Evolutionary conservation across 2,797 vertebrate genomes (phyloP).

Genomic region (Paratrypauchen microcephalus): DNA sequence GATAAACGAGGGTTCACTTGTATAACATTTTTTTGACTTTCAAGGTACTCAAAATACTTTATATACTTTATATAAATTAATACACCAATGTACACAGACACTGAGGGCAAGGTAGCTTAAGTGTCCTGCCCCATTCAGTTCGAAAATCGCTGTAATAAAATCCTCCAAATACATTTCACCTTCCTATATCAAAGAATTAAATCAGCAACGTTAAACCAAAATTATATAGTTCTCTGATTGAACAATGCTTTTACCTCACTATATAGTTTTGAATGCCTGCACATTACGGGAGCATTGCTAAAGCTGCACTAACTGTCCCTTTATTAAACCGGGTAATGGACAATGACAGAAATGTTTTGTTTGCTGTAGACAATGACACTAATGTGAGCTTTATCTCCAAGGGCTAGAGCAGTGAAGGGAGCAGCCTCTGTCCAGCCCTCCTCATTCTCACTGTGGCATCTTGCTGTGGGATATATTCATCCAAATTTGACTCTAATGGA

Average conservation of each 20-base stretch:
- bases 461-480: conserved; percentile 67
- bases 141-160: neutral
- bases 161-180: neutral
- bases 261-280: neutral
- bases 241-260: neutral
- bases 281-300: neutral
- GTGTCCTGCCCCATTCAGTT: neutral
- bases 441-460: conserved; percentile 25
- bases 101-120: no score
- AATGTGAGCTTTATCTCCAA: conserved; percentile 43
- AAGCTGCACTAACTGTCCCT: conserved; percentile 2
- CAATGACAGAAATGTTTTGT: conserved; percentile 21
- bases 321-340: neutral
- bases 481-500: conserved; percentile 53
- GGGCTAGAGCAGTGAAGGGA: conserved; percentile 54
- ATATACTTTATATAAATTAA: no score
- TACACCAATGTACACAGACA: no score
- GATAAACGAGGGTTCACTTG: no score
- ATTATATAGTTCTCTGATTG: neutral
- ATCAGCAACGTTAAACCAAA: neutral
- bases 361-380: conserved; percentile 40
- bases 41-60: no score
- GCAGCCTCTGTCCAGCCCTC: conserved; percentile 51
- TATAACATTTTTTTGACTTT: no score
- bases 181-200: neutral